Evolutionary conservation across 2,888 invertebrate genomes (phyloP).

Genomic region (Plemyria rubiginata): DNA sequence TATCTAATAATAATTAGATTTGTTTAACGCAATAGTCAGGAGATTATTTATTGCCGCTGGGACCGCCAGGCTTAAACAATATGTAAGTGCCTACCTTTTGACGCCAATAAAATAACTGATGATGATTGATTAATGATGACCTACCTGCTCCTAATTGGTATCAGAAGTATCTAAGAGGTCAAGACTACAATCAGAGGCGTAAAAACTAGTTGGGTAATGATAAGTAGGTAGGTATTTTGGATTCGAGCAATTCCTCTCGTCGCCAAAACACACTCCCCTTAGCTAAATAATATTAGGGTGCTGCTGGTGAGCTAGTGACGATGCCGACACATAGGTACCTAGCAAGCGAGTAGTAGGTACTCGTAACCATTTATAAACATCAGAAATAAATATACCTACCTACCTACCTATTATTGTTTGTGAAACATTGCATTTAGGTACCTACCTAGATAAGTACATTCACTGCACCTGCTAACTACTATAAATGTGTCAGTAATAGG

Average conservation of each 20-base stretch:
- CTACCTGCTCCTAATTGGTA: not conserved
- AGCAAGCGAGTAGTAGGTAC: too few relatives aligned
- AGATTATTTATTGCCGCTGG: constrained; percentile 2
- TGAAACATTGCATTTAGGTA: not conserved
- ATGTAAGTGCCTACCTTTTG: too few relatives aligned
- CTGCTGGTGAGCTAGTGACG: constrained; percentile 5
- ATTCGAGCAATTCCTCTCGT: constrained; percentile 7
- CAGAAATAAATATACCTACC: constrained; percentile 3
- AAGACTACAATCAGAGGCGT: not conserved
- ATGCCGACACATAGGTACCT: too few relatives aligned
- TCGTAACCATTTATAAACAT: constrained; percentile 3
- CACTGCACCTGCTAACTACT: too few relatives aligned
- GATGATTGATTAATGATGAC: not conserved
- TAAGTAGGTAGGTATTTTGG: not conserved
- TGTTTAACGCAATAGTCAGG: constrained; percentile 45
- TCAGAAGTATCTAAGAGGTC: not conserved
- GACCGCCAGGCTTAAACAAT: too few relatives aligned
- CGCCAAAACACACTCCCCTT: constrained; percentile 24
- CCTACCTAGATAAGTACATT: not conserved
- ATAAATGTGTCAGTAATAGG: too few relatives aligned
- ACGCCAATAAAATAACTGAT: constrained; percentile 46
- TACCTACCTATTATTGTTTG: not conserved
- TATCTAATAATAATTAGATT: not conserved
- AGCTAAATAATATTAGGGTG: constrained; percentile 22
- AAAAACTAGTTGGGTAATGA: too few relatives aligned